Base-by-base conservation (phyloP, 23 tunicate species). In the Aplidium turbinatum region DNA sequence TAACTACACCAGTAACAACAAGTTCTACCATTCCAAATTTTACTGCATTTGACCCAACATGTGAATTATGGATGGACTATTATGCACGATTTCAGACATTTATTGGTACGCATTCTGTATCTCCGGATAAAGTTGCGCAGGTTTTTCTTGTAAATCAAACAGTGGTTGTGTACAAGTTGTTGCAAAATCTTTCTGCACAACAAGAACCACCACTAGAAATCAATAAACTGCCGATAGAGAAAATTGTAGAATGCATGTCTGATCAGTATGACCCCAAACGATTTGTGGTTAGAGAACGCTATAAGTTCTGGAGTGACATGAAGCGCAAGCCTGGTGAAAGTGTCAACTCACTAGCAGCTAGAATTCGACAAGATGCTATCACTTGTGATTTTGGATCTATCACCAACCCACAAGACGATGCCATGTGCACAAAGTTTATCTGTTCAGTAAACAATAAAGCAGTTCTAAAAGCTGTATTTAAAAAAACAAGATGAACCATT, bases 311-410 rank as follows among this genome's bases (percentile, higher is more conserved):
- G 82, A 76, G 82, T 47, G 40, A 76, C 72, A 4, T 76, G 57
- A 25, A 42, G 27, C 70, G 79, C 3, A 74, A 57, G 25, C 56
- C 72, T 4, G 72, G 72, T 16, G 82, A 76, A 40, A 58, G 72
- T n/a, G 26, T 76, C 21, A 19, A 35, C 35, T 57, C 61, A 62
- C 26, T 76, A 39, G 72, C 71, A 38, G 71, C 82, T 4, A 38
- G 82, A 38, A 76, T 76, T 40, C 82, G 82, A 27, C 72, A 76
- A 42, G 82, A 76, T 42, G 72, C 82, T 4, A 11, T 29, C 11
- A 61, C 82, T 3, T 76, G 82, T 42, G 82, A 76, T 26, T 76
- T 61, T 45, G 4, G 24, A 11, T 38, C 72, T 4, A 76, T 76
- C 56, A 29, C 20, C 24, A 35, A 76, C 42, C 82, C 82, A 3